phyloP scores from a whole-genome alignment of 2,113 vertebrate species.

The Corythaeola cristata region DNA sequence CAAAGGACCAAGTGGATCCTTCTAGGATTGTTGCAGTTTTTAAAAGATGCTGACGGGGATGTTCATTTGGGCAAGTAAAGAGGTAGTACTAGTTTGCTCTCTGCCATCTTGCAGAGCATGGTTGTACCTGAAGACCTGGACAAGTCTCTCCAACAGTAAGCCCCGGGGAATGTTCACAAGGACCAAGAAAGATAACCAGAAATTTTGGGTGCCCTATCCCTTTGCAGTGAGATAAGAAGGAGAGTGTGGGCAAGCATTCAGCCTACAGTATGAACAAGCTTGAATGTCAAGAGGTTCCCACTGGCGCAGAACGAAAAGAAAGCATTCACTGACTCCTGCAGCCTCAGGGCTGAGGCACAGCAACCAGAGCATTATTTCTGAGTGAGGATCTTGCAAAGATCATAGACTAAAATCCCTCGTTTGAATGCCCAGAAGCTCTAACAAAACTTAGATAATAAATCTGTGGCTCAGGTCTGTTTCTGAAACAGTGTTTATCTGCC shows the following conservation, averaged over 20 bases:
- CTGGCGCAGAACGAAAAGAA: neutral
- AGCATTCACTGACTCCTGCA: neutral
- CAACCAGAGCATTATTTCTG: neutral
- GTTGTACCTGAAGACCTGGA: neutral
- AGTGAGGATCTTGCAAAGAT: neutral
- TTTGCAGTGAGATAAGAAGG: neutral
- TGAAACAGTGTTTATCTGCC: neutral
- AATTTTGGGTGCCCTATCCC: neutral
- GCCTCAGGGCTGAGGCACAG: neutral
- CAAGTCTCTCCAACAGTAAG: neutral
- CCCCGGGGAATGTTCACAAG: neutral
- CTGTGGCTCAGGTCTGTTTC: neutral
- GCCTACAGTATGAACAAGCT: neutral
- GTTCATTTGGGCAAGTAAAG: neutral
- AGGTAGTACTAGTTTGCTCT: neutral
- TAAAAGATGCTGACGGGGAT: neutral
- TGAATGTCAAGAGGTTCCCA: neutral
- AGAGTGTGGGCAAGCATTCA: neutral
- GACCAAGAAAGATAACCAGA: neutral
- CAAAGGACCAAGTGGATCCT: neutral
- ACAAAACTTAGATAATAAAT: neutral
- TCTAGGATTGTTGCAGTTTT: neutral
- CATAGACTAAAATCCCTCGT: neutral
- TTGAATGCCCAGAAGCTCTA: neutral
- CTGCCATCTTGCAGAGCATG: neutral